Evolutionary conservation across 2,888 invertebrate genomes (phyloP), one percentile per base, ranked within the genome.

Genomic region (Liposcelis brunnea): DNA sequence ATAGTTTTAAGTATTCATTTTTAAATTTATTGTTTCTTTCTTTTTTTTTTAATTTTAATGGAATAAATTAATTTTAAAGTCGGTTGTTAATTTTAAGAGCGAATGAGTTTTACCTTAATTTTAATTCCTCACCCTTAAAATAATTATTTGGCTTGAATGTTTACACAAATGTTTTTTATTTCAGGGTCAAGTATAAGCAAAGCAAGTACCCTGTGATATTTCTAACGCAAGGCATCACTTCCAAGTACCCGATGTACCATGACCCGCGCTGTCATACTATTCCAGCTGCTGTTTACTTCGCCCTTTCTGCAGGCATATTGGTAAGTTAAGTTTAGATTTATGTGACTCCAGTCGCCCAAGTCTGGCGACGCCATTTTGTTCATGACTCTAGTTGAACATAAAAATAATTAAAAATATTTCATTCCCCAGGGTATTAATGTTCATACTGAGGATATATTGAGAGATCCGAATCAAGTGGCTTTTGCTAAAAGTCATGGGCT

Each of bases 191-290:
- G 18, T 67, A 83, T 54, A 98, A 98, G 59, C 98, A 98, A 67
- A 97, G 95, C 65, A 83, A 82, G 56, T 98, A 90, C 66, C 97
- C 97, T 0, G 87, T 95, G 7, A 78, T 97, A 71, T 94, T 97
- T 61, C 68, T 98, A 49, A 93, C 93, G 3, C 78, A 90, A 55
- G 84, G 83, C 1, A 66, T 73, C 6, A 78, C 78, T 1, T 59
- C 60, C 5, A 64, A 72, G 52, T 95, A 90, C 61, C 74, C 80
- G 40, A 75, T 77, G 32, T 95, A 87, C 61, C 73, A 76, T 49
- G 94, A 95, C 64, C 79, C 82, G 0, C 67, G 94, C 31, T 86
- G 90, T 53, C 75, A 77, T 56, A 74, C 77, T 1, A 80, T 91
- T 52, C 77, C 79, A 37, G 77, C 78, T 55, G 91, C 90, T 1